Conservation (phyloP, 2,797 vertebrate genomes). For the Holocentrus rufus region DNA sequence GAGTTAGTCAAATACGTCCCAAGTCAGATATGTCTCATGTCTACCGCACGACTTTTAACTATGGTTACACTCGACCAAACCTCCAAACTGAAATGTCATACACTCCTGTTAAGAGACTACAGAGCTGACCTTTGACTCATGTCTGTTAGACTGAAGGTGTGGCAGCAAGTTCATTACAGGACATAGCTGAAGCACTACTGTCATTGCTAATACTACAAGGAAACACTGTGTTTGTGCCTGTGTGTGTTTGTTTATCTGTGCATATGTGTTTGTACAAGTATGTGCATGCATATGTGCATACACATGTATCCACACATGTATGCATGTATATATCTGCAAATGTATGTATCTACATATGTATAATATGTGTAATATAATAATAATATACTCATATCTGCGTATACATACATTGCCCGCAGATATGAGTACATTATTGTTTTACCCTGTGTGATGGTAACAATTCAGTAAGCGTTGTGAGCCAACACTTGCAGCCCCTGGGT, state of each 20-base stretch:
- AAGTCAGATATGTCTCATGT: conserved; percentile 31
- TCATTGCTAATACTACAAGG: conserved; percentile 42
- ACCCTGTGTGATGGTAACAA: conserved; percentile 52
- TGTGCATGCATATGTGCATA: not conserved
- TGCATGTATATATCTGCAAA: no score
- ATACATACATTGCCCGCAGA: not conserved
- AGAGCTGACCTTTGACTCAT: conserved; percentile 52
- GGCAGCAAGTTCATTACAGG: conserved; percentile 53
- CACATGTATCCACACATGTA: no score
- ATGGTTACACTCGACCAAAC: not conserved
- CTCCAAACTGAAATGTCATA: conserved; percentile 50
- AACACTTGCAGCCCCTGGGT: conserved; percentile 52
- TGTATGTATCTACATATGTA: no score
- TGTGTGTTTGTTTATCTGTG: conserved; percentile 9
- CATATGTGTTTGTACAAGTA: not conserved
- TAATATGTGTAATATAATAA: no score
- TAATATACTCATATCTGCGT: no score
- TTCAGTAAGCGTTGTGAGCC: conserved; percentile 39
- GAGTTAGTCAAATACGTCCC: conserved; percentile 18
- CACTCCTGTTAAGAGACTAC: conserved; percentile 51
- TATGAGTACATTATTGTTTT: conserved; percentile 30
- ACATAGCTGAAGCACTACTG: conserved; percentile 48
- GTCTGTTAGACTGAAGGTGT: conserved; percentile 45
- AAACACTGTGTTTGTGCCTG: conserved; percentile 32
- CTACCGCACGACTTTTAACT: conserved; percentile 10